Evolutionary conservation across 2,113 vertebrate species (phyloP).

Genomic region (Microcebus tavaratra): DNA sequence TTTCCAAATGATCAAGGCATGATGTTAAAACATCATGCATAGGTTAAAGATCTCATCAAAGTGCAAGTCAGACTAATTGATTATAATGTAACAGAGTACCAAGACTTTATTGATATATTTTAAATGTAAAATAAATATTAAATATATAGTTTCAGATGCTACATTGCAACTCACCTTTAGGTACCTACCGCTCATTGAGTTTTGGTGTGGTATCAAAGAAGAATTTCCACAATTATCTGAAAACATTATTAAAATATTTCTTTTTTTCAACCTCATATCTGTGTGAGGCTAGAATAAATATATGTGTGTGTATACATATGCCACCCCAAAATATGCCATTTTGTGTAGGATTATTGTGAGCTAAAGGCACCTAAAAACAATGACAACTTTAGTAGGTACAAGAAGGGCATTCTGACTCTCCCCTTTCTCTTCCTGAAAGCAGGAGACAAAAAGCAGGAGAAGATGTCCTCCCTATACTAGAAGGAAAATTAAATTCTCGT

Average conservation of each 20-base stretch:
- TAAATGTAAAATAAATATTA: too few species aligned
- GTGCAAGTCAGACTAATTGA: background rate
- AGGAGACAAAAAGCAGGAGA: background rate
- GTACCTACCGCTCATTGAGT: background rate
- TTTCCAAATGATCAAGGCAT: conserved; percentile 27
- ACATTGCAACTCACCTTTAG: background rate
- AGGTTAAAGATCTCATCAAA: background rate
- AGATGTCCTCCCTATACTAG: background rate
- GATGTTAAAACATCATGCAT: background rate
- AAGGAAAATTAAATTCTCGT: background rate
- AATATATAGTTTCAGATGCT: background rate
- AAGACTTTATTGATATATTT: background rate
- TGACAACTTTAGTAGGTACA: background rate
- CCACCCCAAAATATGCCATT: background rate
- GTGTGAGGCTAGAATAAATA: background rate
- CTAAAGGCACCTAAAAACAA: background rate
- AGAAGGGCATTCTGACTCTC: background rate
- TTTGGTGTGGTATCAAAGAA: conserved; percentile 26
- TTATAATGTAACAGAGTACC: background rate
- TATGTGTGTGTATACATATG: background rate
- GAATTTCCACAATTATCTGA: background rate
- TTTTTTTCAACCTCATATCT: background rate
- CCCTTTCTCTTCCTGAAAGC: background rate
- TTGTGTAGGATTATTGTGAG: background rate
- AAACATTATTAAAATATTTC: background rate